Base-by-base conservation (phyloP, 1,140 invertebrate species). In the Plectus sambesii region DNA sequence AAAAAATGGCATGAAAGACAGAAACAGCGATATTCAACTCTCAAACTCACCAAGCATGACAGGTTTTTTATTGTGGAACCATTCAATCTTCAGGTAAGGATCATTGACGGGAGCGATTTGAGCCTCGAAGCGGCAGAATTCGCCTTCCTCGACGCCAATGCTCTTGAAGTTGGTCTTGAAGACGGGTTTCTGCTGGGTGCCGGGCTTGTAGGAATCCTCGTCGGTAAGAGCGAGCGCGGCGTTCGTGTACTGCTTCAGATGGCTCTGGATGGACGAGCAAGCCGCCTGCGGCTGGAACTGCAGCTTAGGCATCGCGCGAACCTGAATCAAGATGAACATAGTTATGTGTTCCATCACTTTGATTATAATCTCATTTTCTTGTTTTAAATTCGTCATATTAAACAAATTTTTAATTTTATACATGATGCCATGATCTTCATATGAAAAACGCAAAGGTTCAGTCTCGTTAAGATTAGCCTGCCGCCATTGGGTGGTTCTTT, bases 61-160 rank as follows among this genome's bases (percentile, higher is more conserved):
- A 9, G 86, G 80, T 66, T 87, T 82, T 66, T 89, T 87, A 73
- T 98, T 92, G 68, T 86, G 82, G 72, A 87, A 94, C 92, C 92
- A 99, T 76, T 97, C 89, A 1, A 98, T 86, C 71, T 87, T 90
- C 36, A 98, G 75, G 22, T 86, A 89, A 2, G 92, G 87, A 75
- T 98, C 93, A 29, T 89, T 89, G 52, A 96, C 85, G n/a, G 93
- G 93, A 2, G 72, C 60, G 5, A 66, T 35, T 35, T 88, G 79
- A 57, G 86, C 88, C 72, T 96, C 89, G 63, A 99, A 89, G 76
- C 94, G 87, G 42, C 87, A 87, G 24, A 83, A 85, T 66, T 93
- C 81, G 42, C 82, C 84, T 75, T 98, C 93, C 53, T 80, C 78
- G 45, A 94, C 82, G 46, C 78, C 78, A 17, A 69, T 51, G 50